These are phyloP conservation scores for Neria commutata DNA, from an alignment of 2,888 invertebrate genomes.

Conservation along the genomic window DNA sequence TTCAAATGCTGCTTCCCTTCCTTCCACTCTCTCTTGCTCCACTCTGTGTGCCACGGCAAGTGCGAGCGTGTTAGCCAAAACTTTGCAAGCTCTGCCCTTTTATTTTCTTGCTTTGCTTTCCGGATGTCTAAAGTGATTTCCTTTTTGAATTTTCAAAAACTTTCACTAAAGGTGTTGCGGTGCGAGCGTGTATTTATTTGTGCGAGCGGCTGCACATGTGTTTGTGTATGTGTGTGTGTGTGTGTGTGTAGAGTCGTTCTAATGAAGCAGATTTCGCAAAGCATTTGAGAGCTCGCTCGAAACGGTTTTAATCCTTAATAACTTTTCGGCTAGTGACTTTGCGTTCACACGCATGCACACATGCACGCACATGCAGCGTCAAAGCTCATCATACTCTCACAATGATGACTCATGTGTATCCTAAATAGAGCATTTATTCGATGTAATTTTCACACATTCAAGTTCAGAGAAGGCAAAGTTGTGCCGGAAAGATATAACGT, in stretches of 20 bases:
- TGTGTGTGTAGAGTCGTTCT: conserved; percentile 23
- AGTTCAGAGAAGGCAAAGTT: no score
- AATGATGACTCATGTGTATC: background rate
- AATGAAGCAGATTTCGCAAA: conserved; percentile 44
- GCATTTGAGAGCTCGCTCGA: conserved; percentile 40
- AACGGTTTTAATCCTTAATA: conserved; percentile 52
- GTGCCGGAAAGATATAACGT: no score
- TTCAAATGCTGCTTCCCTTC: conserved; percentile 10
- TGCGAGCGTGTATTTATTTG: no score
- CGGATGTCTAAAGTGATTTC: conserved; percentile 54
- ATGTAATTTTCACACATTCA: no score
- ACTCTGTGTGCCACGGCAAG: background rate
- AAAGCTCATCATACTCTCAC: conserved; percentile 48
- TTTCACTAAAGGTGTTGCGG: conserved; percentile 53
- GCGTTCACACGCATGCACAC: no score
- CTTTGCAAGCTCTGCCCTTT: conserved; percentile 38
- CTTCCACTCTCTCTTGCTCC: background rate
- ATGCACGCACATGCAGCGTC: conserved; percentile 50
- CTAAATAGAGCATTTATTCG: no score
- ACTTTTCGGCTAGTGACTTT: conserved; percentile 55
- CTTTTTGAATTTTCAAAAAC: conserved; percentile 55
- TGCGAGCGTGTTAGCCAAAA: conserved; percentile 35
- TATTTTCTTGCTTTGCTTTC: conserved; percentile 36
- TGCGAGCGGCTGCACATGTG: conserved; percentile 25
- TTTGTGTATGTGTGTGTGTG: background rate